Base-by-base conservation (phyloP, 2,113 vertebrate species). In the Orientallactaga bullata region DNA sequence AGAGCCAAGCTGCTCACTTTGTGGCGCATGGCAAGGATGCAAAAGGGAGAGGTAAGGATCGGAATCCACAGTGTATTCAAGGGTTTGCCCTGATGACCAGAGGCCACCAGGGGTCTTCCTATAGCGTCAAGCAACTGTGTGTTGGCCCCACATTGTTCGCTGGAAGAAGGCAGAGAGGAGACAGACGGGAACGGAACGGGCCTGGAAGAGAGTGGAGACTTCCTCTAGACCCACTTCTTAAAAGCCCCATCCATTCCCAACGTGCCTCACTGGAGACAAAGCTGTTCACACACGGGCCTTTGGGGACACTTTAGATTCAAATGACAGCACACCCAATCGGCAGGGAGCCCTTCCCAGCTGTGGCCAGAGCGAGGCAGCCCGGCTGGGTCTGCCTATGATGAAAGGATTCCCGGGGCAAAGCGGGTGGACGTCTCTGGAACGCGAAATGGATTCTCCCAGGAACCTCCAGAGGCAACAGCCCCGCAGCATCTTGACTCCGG, bases 371-470 rank as follows among this genome's bases (percentile, higher is more conserved):
- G 5, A 26, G 3, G 58, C 9, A 10, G 3, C 2, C 26, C 24
- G 13, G 39, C 73, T 16, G 55, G n/a, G 55, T 35, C 9, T 66
- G 55, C 24, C 5, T 47, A 18, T 9, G 66, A 3, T 8, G 17
- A 68, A 77, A 47, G 47, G 78, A 37, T 5, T 24, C 58, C 5
- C 0, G 3, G 3, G 42, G 85, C 17, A 2, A 7, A 58, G 28
- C n/a, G 23, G 0, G 1, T 4, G 37, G 69, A 51, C 3, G 15
- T 16, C 66, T 68, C 66, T 13, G 32, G 28, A 32, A 32, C 32
- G 10, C 2, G 68, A 66, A 32, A 4, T 0, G 1, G 17, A 13
- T 26, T 7, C 5, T 32, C 63, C 37, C 24, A 0, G 0, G 24
- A 66, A 69, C 32, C 20, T 35, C 51, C 24, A 5, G 61, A 58